These are phyloP conservation scores for Pantherophis alleghaniensis DNA, from an alignment of 2,797 vertebrate genomes.

Conservation along the genomic window DNA sequence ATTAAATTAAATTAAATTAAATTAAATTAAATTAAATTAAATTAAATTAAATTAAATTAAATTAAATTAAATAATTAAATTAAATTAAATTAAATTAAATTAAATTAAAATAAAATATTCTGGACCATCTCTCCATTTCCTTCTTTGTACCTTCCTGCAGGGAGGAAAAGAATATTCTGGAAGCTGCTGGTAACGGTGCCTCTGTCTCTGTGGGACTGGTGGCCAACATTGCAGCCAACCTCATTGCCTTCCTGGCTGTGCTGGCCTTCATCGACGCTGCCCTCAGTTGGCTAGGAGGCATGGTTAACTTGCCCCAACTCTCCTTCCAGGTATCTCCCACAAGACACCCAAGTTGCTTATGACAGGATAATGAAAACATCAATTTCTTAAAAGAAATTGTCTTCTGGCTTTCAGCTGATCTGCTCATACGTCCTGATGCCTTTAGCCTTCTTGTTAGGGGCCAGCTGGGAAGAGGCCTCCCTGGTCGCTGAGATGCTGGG, in stretches of 20 bases:
- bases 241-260: constrained; percentile 90
- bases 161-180: constrained; percentile 86
- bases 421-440: constrained; percentile 94
- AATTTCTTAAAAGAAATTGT: not conserved
- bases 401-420: constrained; percentile 76
- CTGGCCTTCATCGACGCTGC: constrained; percentile 86
- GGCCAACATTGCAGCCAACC: constrained; percentile 88
- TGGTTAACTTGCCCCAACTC: constrained; percentile 85
- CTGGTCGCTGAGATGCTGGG: constrained; percentile 88
- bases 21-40: too few species aligned
- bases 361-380: not conserved
- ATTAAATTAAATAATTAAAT: too few species aligned
- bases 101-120: too few species aligned
- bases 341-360: not conserved
- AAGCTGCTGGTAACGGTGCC: constrained; percentile 89
- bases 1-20: too few species aligned
- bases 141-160: constrained; percentile 62
- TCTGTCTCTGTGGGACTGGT: constrained; percentile 82
- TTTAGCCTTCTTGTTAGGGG: constrained; percentile 91
- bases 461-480: constrained; percentile 82
- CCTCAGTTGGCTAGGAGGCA: constrained; percentile 84
- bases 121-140: not conserved
- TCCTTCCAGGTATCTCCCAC: constrained; percentile 84
- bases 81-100: too few species aligned
- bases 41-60: too few species aligned